Base-by-base conservation (phyloP, 2,797 vertebrate species). In the Spea hammondii region DNA sequence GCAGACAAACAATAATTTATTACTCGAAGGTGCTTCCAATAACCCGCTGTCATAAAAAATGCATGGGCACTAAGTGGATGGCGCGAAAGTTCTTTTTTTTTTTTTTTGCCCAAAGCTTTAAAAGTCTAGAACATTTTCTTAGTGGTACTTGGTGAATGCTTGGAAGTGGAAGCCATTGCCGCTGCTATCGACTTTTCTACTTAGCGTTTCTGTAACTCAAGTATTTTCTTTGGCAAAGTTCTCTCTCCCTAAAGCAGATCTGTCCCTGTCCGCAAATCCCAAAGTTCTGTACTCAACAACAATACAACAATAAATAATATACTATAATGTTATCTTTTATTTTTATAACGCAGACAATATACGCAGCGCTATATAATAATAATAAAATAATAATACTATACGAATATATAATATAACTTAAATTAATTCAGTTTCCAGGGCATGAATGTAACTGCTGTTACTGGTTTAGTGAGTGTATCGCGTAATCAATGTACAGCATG, bases 1-100 rank as follows among this genome's bases (percentile, higher is more conserved):
- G 77, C 70, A 60, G 62, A 72, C 70, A 59, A 73, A 73, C n/a
- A 66, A 67, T 67, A 73, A 79, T 72, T 17, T 73, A 73, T 73
- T 67, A 79, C 77, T 60, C 51, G 14, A 67, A 72, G 64, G 70
- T 57, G 32, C 77, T 79, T 70, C 70, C 77, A 72, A 72, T 73
- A 67, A 79, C 72, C 17, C n/a, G 45, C 71, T 75, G 72, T 74
- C 78, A 75, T 79, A 79, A 79, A 72, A 79, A 74, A 79, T 79
- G 78, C 78, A 79, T 65, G 72, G 70, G 78, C 65, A 70, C 70
- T 79, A 70, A 70, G 72, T 70, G 54, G 65, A 74, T 65, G 66
- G 72, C 64, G 66, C 49, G 32, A 79, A 70, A 51, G 62, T 79
- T 74, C 47, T 65, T 74, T 62, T 17, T 17, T 17, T 17, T 17